Base-by-base conservation (phyloP, 2,888 invertebrate species). In the Erynnis tages region DNA sequence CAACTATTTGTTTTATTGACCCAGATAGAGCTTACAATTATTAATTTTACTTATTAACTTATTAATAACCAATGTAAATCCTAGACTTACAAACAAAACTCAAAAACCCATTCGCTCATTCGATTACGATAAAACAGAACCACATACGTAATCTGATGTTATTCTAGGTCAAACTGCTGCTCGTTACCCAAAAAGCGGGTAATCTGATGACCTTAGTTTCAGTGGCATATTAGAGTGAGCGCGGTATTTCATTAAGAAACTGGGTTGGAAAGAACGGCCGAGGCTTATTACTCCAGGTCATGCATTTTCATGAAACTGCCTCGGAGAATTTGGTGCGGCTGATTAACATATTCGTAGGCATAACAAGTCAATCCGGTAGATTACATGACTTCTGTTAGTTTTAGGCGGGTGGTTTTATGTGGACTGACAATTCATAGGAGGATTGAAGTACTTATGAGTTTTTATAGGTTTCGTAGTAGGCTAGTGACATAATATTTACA, bases 201-300 rank as follows among this genome's bases (percentile, higher is more conserved):
- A 50, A 44, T 44, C 50, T 44, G 50, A 52, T 52, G 50, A 52
- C 50, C 50, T 52, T 44, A 52, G 43, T 52, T 52, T 52, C 50
- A 37, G 50, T 52, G 21, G 43, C 19, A 44, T 52, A 50, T 50
- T 43, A 50, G 43, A 50, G 50, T 29, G 3, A 37, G 50, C 48
- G 32, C 35, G 50, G 50, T 50, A 50, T 50, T 50, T 50, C 50
- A 50, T 50, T 50, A 50, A 50, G 50, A 50, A 50, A 50, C 50
- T 50, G 35, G 50, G 50, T 50, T 50, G 50, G 43, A 50, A 44
- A 50, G 50, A 44, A 50, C 38, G 48, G 16, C 19, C 37, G 30
- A 6, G 29, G 29, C 43, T 52, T 52, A 52, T 52, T 52, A 30
- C 52, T 30, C 30, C 37, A 52, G 52, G 52, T 52, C 52, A 52